Base-by-base conservation (phyloP, 2,113 vertebrate species). In the Ivindomyrus marchei region DNA sequence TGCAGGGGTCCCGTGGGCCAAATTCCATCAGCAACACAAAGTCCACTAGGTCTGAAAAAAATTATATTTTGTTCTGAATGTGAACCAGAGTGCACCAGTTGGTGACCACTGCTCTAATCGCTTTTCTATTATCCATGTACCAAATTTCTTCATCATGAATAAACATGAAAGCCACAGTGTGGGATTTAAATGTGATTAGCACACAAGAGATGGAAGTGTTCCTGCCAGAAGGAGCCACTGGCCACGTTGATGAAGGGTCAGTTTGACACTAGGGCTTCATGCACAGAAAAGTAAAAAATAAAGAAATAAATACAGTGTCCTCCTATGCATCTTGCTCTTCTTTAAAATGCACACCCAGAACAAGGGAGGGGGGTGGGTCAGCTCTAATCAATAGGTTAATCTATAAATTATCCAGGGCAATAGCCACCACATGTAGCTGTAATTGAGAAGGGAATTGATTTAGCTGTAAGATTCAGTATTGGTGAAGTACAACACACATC, bases 391-490 rank as follows among this genome's bases (percentile, higher is more conserved):
- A 95, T 95, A 95, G 92, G 94, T 92, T 94, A 93, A 96, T 95
- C 94, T 94, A 95, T 96, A 95, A 96, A 95, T 95, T 94, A 93
- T 92, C 92, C 83, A 46, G 56, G 91, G 94, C 95, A 94, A 94
- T 96, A 94, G 95, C 95, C 95, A 94, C 94, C 74, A 91, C 91
- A 92, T 90, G 94, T 92, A 94, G 92, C 91, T 93, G 94, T 96
- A 96, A 95, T 95, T 96, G 95, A 94, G 94, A 94, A 94, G 92
- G 94, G 93, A 95, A 95, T 95, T 95, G 83, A 96, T 96, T 95
- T 93, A 94, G 93, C 92, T 92, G 93, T 94, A 94, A 91, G 95
- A 94, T 94, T 95, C 94, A 92, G 92, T 94, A 92, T 93, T 94
- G 94, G 45, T 47, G 91, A 89, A 93, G 92, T 89, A 90, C 92